Evolutionary conservation across 2,888 invertebrate species (phyloP), one percentile per base, ranked within the genome.

Genomic region (Hypomecis punctinalis): DNA sequence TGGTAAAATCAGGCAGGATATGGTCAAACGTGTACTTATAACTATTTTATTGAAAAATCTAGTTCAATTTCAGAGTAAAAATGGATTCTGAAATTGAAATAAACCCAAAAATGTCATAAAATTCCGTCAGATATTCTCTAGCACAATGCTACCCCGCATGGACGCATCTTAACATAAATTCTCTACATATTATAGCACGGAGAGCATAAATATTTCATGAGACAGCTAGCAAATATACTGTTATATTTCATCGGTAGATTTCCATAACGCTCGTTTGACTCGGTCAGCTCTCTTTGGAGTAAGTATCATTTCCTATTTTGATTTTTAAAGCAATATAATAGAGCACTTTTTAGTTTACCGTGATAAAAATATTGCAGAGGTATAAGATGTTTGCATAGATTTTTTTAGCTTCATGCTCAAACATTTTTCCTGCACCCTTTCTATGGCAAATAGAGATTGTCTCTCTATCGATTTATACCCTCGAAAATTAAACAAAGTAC

Each of bases 241-340:
- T 70, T 70, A 72, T 70, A 77, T 75, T 77, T 76, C 73, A 76
- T 74, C 75, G 71, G 55, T 53, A 61, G 51, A 73, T 76, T 77
- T 73, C 62, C 71, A 75, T 72, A 72, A 48, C 65, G 46, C 61
- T 63, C 68, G 61, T 57, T 61, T 65, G 65, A 61, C 61, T 65
- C 61, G 54, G 59, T 36, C 48, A 42, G 58, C 49, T 37, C 65
- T 65, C 33, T 49, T 33, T 48, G 45, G 48, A 47, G 42, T 37
- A 46, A 59, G 23, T n/a, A 36, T 42, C 6, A 58, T 48, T 63
- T 58, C 52, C 48, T 58, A 52, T 53, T 63, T 47, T 46, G 56
- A 62, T 57, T 42, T 52, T 42, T 57, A 10, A 49, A 55, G 13
- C 48, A 39, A 8, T 37, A 45, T 35, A 11, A 45, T 59, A 53